Conservation (phyloP, 1,140 invertebrate species). For the Cotesia glomerata region DNA sequence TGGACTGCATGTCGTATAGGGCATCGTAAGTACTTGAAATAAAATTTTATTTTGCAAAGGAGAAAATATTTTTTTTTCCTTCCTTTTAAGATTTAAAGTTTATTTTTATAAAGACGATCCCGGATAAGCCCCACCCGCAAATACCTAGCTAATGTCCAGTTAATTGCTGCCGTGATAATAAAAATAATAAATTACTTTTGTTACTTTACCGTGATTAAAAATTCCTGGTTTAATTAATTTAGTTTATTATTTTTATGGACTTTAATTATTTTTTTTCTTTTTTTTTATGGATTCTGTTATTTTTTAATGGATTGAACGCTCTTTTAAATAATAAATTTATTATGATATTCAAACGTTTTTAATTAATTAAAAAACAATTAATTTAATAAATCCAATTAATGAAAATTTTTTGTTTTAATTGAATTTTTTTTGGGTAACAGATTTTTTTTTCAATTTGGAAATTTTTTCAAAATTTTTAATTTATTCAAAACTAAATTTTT, state of each 20-base stretch:
- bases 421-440: too few species aligned
- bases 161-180: neutral
- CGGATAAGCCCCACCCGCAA: constrained; percentile 31
- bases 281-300: neutral
- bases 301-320: neutral
- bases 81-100: too few species aligned
- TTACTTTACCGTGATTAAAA: neutral
- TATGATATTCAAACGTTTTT: too few species aligned
- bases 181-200: neutral
- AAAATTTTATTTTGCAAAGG: neutral
- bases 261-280: neutral
- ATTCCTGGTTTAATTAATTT: neutral
- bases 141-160: constrained; percentile 1
- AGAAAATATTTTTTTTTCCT: too few species aligned
- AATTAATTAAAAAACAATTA: too few species aligned
- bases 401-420: too few species aligned
- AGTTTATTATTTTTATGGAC: neutral
- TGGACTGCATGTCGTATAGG: constrained; percentile 62
- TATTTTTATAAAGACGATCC: constrained; percentile 15
- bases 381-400: too few species aligned
- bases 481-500: too few species aligned
- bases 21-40: constrained; percentile 58
- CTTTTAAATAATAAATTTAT: too few species aligned
- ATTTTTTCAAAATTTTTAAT: too few species aligned
- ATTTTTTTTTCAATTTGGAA: too few species aligned